Evolutionary conservation across 2,888 invertebrate genomes (phyloP).

Genomic region (Scaptomyza flava): DNA sequence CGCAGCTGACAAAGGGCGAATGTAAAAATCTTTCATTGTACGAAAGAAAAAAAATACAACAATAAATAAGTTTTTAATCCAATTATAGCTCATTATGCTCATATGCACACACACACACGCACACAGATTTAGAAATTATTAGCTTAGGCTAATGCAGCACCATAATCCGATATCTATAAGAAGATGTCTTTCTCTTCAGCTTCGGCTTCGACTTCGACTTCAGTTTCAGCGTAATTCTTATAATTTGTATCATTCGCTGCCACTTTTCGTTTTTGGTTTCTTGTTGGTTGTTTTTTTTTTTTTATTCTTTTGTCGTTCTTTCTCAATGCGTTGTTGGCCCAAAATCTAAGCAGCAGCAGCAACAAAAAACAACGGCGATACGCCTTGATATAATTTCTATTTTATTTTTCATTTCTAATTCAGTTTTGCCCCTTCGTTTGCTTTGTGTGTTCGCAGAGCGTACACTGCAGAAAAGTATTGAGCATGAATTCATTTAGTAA

Average conservation of each 20-base stretch:
- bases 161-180: constrained; percentile 74
- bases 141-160: constrained; percentile 67
- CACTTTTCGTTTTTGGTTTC: constrained; percentile 7
- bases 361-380: constrained; percentile 28
- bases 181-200: constrained; percentile 64
- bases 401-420: constrained; percentile 30
- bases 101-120: constrained; percentile 62
- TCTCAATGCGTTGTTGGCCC: constrained; percentile 35
- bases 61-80: constrained; percentile 81
- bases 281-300: constrained; percentile 7
- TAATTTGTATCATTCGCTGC: constrained; percentile 66
- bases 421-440: constrained; percentile 38
- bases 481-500: too few relatives aligned
- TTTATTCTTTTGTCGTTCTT: too few relatives aligned
- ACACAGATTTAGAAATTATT: constrained; percentile 59
- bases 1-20: constrained; percentile 44
- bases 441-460: not conserved
- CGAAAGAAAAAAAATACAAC: constrained; percentile 52
- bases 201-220: constrained; percentile 51
- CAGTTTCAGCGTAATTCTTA: constrained; percentile 71
- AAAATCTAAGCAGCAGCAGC: constrained; percentile 51
- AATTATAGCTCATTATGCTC: constrained; percentile 80
- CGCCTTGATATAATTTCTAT: constrained; percentile 42
- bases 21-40: constrained; percentile 31
- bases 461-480: constrained; percentile 41